Percentiles rank a stretch among this genome's conserved stretches.
Evolutionary conservation across 2,888 invertebrate species (phyloP).

Genomic region (Napeogenes inachia): DNA sequence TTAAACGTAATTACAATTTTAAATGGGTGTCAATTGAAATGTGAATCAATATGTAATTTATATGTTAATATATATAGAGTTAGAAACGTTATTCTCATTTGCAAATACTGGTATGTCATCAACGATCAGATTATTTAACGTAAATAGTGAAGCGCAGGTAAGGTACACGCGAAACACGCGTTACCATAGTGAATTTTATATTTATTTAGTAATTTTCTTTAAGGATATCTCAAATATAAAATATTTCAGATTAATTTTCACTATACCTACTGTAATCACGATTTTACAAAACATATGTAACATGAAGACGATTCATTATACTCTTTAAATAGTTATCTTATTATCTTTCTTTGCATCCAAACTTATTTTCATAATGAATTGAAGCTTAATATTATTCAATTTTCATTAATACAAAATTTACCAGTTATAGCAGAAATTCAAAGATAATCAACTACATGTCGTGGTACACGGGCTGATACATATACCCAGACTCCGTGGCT

Average conservation of each 20-base stretch:
- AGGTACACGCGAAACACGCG: background rate
- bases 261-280: too few relatives aligned
- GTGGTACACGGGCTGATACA: background rate
- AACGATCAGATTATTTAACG: background rate
- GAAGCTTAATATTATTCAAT: background rate
- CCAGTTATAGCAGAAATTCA: background rate
- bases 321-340: too few relatives aligned
- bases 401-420: background rate
- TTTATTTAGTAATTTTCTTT: background rate
- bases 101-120: background rate
- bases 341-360: too few relatives aligned
- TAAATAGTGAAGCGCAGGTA: background rate
- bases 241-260: too few relatives aligned
- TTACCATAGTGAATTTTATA: background rate
- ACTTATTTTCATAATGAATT: too few relatives aligned
- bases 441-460: background rate
- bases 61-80: background rate
- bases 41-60: background rate
- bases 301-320: too few relatives aligned
- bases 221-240: too few relatives aligned
- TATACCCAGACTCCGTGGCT: background rate
- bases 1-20: background rate
- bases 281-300: too few relatives aligned
- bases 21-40: constrained; percentile 1
- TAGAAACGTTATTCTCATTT: background rate